phyloP scores from a whole-genome alignment of 2,888 invertebrate species.

The Isotomurus palustris region DNA sequence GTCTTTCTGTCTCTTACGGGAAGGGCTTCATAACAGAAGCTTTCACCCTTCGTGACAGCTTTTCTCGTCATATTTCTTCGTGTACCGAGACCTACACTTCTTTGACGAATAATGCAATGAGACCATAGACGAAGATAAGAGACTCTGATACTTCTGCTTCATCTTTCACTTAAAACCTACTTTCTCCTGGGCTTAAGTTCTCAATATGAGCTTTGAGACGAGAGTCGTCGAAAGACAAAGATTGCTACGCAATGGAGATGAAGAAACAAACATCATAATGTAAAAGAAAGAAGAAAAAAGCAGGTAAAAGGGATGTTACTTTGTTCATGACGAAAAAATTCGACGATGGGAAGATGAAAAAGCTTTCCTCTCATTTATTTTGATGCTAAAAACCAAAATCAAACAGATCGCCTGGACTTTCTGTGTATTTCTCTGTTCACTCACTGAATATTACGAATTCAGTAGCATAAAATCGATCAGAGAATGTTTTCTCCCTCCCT shows the following conservation, averaged over 20 bases:
- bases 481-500: no score
- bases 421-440: slow-evolving; percentile 4
- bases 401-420: background rate
- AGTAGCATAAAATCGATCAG: no score
- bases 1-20: slow-evolving; percentile 10
- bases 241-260: no score
- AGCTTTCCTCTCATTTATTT: no score
- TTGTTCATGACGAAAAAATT: no score
- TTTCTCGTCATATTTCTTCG: slow-evolving; percentile 24
- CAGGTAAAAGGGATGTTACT: no score
- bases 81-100: no score
- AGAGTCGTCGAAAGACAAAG: no score
- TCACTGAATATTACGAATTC: no score
- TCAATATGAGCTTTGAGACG: background rate
- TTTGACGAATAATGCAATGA: slow-evolving; percentile 1
- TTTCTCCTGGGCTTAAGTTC: slow-evolving; percentile 6
- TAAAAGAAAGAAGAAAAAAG: no score
- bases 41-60: slow-evolving; percentile 28
- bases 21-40: slow-evolving; percentile 14
- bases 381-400: slow-evolving; percentile 3
- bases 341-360: background rate
- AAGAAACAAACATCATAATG: no score
- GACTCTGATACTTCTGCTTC: slow-evolving; percentile 4
- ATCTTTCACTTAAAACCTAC: slow-evolving; percentile 18
- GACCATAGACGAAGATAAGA: slow-evolving; percentile 7